Evolutionary conservation across 2,113 vertebrate species (phyloP), one percentile per base, ranked within the genome.

Genomic region (Mionectes macconnelli): DNA sequence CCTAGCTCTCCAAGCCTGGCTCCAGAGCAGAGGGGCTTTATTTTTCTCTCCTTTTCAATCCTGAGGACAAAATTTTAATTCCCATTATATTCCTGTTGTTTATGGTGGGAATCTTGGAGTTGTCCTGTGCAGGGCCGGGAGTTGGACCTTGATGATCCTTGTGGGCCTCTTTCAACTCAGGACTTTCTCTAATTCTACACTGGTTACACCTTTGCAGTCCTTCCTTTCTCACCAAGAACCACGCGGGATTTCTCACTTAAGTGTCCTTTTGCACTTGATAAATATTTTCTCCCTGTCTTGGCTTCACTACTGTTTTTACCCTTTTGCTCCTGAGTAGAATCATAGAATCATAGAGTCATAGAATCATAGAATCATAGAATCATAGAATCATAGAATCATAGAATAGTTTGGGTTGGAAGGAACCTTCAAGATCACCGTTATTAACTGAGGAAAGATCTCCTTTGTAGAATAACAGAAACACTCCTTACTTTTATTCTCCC

Each of bases 371-470:
- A 49, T 25, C 24, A 50, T 8, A 49, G 23, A 49, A 6, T 45
- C 45, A 45, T 6, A 21, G 45, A 45, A n/a, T 44, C 0, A 0
- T 2, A 31, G 53, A n/a, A 10, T 33, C n/a, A 13, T 31, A 53
- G 21, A 62, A 42, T 23, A 21, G 4, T 55, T 35, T 35, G 40
- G 8, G 14, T 76, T 23, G 14, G 63, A 62, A 76, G 8, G 7
- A 18, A 28, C 12, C 21, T 76, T 42, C 39, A 76, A 76, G 75
- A 69, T 69, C 6, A 35, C 15, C n/a, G n/a, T n/a, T n/a, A n/a
- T n/a, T 49, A 68, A 39, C 8, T 17, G 39, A 68, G 23, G 21
- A 52, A 59, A 79, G 49, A 10, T 35, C 24, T n/a, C 47, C 33
- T 57, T 57, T 53, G 14, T 40, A 47, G 21, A 7, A 11, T 30